These are phyloP conservation scores for Cynocephalus volans DNA, from an alignment of 2,113 vertebrate genomes.

Conservation along the genomic window DNA sequence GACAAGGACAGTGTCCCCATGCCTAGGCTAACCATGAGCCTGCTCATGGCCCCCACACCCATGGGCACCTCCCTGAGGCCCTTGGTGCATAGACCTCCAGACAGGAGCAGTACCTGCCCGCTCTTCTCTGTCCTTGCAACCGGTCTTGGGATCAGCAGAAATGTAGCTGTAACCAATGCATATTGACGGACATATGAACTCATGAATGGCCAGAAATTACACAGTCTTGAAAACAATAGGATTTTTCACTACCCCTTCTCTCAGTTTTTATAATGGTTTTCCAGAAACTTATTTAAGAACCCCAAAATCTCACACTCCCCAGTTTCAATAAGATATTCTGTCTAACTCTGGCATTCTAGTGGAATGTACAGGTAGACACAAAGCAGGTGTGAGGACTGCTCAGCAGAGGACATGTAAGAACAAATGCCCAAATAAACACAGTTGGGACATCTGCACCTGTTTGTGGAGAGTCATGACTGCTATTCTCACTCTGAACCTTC, in stretches of 20 bases:
- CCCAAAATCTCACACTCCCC: not conserved
- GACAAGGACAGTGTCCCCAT: fast-evolving
- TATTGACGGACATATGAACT: not conserved
- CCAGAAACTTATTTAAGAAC: not conserved
- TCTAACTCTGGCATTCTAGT: not conserved
- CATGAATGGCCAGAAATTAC: not conserved
- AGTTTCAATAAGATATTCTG: not conserved
- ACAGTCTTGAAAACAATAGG: not conserved
- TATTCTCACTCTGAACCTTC: fast-evolving
- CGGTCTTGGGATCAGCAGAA: fast-evolving
- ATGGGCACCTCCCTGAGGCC: fast-evolving
- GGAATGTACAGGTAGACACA: not conserved
- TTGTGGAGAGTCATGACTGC: not conserved
- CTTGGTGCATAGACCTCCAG: fast-evolving
- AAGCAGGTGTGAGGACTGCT: not conserved
- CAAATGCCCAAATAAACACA: fast-evolving
- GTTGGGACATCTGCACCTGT: not conserved
- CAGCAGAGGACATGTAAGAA: not conserved
- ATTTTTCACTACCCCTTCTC: not conserved
- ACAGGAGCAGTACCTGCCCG: not conserved
- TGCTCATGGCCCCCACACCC: fast-evolving
- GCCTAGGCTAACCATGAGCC: not conserved
- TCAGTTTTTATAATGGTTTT: not conserved
- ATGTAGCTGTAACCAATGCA: fast-evolving
- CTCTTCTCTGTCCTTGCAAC: too few species aligned